Percentiles rank a stretch among this genome's conserved stretches.
Evolutionary conservation across 1,140 invertebrate species (phyloP).

Genomic region (Akabosia matsudoensis): DNA sequence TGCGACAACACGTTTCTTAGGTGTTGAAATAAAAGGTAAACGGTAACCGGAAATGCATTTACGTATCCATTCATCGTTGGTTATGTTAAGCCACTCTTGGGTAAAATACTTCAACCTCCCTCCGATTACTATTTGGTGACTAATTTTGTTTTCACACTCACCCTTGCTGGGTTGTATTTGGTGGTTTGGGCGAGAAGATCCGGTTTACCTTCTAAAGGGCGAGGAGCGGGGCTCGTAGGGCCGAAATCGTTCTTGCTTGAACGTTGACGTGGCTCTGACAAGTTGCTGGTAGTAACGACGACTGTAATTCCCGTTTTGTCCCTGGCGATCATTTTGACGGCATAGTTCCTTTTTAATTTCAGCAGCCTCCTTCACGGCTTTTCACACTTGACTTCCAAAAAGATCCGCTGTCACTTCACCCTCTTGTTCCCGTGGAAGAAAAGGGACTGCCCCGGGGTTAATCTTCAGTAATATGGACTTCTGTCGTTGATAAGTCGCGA

Average conservation of each 20-base stretch:
- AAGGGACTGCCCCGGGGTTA: not conserved
- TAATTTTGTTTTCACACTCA: not conserved
- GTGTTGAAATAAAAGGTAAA: not conserved
- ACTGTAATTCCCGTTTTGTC: not conserved
- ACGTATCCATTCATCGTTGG: not conserved
- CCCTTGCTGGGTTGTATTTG: not conserved
- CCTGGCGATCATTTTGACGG: not conserved
- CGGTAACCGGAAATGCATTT: not conserved
- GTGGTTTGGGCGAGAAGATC: not conserved
- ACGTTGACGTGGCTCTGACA: too few relatives aligned
- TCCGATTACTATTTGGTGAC: not conserved
- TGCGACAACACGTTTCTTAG: not conserved
- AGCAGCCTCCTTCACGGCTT: not conserved
- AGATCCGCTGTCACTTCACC: not conserved
- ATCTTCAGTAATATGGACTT: not conserved
- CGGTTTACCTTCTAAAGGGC: not conserved
- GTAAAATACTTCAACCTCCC: not conserved
- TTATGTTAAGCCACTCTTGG: not conserved
- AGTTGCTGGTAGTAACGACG: too few relatives aligned
- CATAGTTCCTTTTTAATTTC: not conserved
- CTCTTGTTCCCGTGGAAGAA: not conserved
- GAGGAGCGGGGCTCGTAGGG: too few relatives aligned
- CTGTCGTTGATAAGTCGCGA: not conserved
- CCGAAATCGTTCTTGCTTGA: too few relatives aligned
- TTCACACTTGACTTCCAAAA: not conserved